These are phyloP conservation scores for Seira musarum DNA, from an alignment of 2,888 invertebrate genomes.

Conservation along the genomic window DNA sequence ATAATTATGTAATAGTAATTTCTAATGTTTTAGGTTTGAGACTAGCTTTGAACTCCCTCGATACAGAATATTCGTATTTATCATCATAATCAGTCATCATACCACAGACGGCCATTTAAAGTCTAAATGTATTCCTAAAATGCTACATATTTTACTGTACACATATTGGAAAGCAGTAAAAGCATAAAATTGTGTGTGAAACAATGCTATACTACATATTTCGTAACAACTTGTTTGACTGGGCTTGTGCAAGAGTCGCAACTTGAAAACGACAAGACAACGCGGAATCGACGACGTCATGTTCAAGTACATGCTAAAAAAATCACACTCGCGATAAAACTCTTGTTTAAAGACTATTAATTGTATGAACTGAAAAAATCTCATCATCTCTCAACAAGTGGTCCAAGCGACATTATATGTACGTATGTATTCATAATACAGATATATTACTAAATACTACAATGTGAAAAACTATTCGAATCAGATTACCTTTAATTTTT, in stretches of 20 bases:
- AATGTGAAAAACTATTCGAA: constrained; percentile 21
- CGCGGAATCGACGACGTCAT: neutral
- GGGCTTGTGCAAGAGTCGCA: constrained; percentile 4
- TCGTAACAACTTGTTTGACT: neutral
- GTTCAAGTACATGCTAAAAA: neutral
- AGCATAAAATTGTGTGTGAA: neutral
- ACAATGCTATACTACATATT: too few relatives aligned
- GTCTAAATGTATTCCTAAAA: neutral
- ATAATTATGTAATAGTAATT: neutral
- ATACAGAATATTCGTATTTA: neutral
- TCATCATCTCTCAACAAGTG: constrained; percentile 60
- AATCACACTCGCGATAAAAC: neutral
- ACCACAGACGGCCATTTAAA: neutral
- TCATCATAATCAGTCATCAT: constrained; percentile 3
- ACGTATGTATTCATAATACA: constrained; percentile 32
- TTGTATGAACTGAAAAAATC: constrained; percentile 30
- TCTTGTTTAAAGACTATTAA: constrained; percentile 2
- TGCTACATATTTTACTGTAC: constrained; percentile 5
- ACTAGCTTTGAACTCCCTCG: constrained; percentile 13
- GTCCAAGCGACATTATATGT: constrained; percentile 56
- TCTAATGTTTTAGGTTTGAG: constrained; percentile 28
- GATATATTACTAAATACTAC: constrained; percentile 9
- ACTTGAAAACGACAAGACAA: neutral
- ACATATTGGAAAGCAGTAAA: neutral
- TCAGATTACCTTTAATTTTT: constrained; percentile 41